Base-by-base conservation (phyloP, 2,113 vertebrate genomes). In the Tyrannus savana region DNA sequence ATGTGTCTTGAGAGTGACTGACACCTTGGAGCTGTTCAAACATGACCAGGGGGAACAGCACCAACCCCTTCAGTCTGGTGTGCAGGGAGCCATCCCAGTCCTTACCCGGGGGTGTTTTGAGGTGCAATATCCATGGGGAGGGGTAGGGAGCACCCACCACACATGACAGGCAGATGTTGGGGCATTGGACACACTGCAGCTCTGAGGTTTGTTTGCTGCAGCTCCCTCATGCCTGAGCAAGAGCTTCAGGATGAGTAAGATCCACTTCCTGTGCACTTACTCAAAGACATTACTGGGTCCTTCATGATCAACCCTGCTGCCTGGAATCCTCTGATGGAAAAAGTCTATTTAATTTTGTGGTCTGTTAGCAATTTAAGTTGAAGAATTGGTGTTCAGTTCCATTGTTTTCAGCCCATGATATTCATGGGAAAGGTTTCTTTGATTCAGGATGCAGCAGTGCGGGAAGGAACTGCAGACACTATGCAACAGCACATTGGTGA, bases 331-430 rank as follows among this genome's bases (percentile, higher is more conserved):
- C 94, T 90, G 95, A 93, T 91, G 95, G 94, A 80, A 96, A 90
- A 85, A 69, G 69, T 87, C 91, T 55, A 39, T 83, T 95, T 94
- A 71, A 67, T 90, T 76, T 74, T 83, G 91, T 74, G 59, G 78
- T 91, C 95, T 97, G 94, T 73, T 96, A 87, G 84, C 84, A 96
- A 96, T 96, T 96, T 72, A 53, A 90, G 63, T 11, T 76, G 87
- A 91, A 95, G 89, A 91, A 93, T 62, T 91, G 77, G 84, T 63
- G 84, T 3, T 82, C 78, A 22, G 87, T 10, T 68, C 96, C 73
- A 91, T 97, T 96, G 93, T 93, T 96, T 76, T 59, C 93, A 91
- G 93, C 12, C 66, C 4, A 19, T 49, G 90, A 50, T 89, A 72
- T 93, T 85, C 39, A 19, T 94, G 91, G 76, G 93, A 87, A 87